Evolutionary conservation across 2,888 invertebrate species (phyloP), one percentile per base, ranked within the genome.

Genomic region (Lasioglossum leucozonium): DNA sequence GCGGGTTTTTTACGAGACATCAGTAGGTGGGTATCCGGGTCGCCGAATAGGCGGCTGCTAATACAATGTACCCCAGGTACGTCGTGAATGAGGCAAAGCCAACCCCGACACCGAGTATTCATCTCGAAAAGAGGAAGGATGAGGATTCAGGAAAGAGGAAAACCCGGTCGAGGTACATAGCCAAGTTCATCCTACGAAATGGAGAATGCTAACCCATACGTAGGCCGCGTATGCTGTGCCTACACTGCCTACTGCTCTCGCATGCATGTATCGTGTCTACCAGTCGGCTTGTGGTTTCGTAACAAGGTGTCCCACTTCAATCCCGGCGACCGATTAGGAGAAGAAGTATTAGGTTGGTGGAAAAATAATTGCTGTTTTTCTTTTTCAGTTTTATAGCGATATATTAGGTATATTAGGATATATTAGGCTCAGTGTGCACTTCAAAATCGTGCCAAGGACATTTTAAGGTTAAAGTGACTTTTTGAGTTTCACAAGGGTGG

Each of bases 51-150:
- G 82, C 82, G 73, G 78, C 82, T 88, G 90, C 83, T 89, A 90
- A 90, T 89, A 89, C 87, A 89, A 90, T 89, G 90, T 89, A 89
- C 71, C 90, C 77, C 81, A 47, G 75, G 74, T 83, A 58, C 67
- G 79, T 80, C 74, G 84, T 81, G 85, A 88, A 89, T 83, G 85
- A 88, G 82, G 90, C 80, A 87, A 81, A 79, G 85, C 77, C 67
- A 72, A 58, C 74, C 69, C 51, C 81, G 62, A 72, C 71, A 77
- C 79, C 78, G 82, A 81, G 88, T 90, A 92, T 92, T 92, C 90
- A 91, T 91, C 88, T 89, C 84, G 87, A 86, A 90, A 84, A 87
- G 88, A 89, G 87, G 86, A 91, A 89, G 88, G 81, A 84, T 79
- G 91, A 88, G 84, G 81, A 73, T 84, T 79, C 78, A 86, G 89